phyloP scores from a whole-genome alignment of 2,113 vertebrate genomes.

The Actinemys pallida region DNA sequence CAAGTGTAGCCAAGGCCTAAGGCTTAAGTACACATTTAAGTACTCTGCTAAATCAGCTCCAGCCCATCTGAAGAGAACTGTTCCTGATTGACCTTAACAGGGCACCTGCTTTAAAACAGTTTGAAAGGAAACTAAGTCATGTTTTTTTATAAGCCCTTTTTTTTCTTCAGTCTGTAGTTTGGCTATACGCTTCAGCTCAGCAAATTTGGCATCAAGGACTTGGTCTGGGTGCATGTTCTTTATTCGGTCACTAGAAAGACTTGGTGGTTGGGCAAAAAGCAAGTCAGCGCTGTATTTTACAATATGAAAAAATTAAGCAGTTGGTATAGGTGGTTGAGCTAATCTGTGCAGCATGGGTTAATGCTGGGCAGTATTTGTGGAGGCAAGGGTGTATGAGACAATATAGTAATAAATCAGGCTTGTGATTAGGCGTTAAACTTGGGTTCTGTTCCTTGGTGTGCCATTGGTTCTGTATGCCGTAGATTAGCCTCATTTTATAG shows the following conservation, averaged over 20 bases:
- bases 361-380: too few relatives aligned
- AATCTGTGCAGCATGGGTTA: accelerated
- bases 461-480: accelerated
- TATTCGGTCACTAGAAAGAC: not conserved
- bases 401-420: accelerated
- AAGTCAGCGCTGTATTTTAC: not conserved
- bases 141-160: not conserved
- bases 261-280: not conserved
- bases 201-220: not conserved
- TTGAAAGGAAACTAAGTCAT: too few relatives aligned
- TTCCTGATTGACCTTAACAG: not conserved
- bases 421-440: accelerated
- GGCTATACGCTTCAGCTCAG: not conserved
- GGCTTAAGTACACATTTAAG: not conserved
- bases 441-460: accelerated
- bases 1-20: not conserved
- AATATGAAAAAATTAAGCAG: too few relatives aligned
- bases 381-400: not conserved
- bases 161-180: not conserved
- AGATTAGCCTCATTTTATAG: too few relatives aligned
- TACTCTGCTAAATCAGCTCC: not conserved
- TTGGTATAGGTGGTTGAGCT: not conserved
- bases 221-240: accelerated
- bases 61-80: not conserved
- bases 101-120: not conserved